Conservation (phyloP, 92 coral and sea anemone species). For the Hydrozoanthus gracilis region DNA sequence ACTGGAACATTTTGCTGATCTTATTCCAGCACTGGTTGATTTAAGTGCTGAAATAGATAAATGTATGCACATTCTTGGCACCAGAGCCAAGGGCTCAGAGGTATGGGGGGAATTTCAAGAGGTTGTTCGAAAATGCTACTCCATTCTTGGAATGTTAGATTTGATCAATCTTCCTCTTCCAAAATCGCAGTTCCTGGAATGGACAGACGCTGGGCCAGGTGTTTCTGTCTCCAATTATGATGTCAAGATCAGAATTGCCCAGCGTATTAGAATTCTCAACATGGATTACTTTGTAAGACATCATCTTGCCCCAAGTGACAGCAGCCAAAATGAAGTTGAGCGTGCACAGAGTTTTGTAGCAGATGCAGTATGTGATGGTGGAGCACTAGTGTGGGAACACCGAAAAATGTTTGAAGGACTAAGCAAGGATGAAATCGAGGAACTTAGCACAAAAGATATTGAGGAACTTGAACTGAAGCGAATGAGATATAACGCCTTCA, state of each 20-base stretch:
- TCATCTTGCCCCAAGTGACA: constrained; percentile 29
- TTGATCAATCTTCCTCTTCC: constrained; percentile 1
- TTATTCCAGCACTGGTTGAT: background rate
- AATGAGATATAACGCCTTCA: constrained; percentile 12
- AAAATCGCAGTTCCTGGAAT: constrained; percentile 11
- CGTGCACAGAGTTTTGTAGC: constrained; percentile 16
- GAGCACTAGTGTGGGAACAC: background rate
- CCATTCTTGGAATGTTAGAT: background rate
- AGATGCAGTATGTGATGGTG: constrained; percentile 21
- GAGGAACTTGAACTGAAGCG: constrained; percentile 22
- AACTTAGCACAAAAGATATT: constrained; percentile 4
- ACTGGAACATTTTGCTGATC: background rate
- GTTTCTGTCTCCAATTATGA: constrained; percentile 12
- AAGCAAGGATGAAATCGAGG: background rate
- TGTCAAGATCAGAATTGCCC: background rate
- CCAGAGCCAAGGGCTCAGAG: constrained; percentile 12
- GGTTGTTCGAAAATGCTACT: background rate
- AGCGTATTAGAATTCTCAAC: background rate
- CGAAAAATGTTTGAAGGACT: constrained; percentile 14
- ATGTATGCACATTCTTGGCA: background rate
- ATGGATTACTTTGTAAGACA: constrained; percentile 7
- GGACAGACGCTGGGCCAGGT: constrained; percentile 43
- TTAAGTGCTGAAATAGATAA: background rate
- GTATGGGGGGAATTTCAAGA: background rate
- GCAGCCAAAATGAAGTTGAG: constrained; percentile 32